Evolutionary conservation across 2,797 vertebrate genomes (phyloP).

Genomic region (Acanthurus tractus): DNA sequence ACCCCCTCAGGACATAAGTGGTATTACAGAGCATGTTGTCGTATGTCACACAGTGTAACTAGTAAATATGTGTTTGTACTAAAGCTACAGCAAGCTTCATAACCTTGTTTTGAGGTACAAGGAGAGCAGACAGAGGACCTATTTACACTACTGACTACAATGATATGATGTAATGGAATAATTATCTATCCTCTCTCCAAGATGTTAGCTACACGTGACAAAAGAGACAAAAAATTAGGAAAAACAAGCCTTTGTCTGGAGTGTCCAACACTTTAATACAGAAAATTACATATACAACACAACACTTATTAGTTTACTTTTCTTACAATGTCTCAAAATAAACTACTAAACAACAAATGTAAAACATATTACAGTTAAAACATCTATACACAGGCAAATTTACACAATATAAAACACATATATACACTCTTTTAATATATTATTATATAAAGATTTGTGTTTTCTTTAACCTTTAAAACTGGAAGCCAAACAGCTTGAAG

Average conservation of each 20-base stretch:
- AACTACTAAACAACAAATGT: conserved; percentile 76
- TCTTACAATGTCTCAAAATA: conserved; percentile 80
- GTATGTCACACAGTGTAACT: background rate
- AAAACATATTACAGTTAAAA: conserved; percentile 86
- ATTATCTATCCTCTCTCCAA: background rate
- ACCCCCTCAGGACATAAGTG: conserved; percentile 65
- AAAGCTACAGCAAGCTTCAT: background rate
- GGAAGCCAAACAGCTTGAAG: conserved; percentile 83
- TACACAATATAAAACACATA: conserved; percentile 91
- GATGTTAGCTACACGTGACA: background rate
- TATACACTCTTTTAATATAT: conserved; percentile 92
- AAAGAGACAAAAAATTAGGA: background rate
- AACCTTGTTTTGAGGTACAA: background rate
- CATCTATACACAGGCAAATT: conserved; percentile 89
- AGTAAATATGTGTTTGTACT: background rate
- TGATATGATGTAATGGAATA: background rate
- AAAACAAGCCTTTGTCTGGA: conserved; percentile 48
- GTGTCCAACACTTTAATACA: conserved; percentile 85
- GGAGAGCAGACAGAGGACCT: background rate
- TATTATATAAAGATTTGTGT: conserved; percentile 90
- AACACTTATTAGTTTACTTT: conserved; percentile 84
- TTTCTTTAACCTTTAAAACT: conserved; percentile 71
- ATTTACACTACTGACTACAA: background rate
- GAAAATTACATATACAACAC: conserved; percentile 82
- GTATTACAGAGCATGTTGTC: conserved; percentile 34